Percentiles rank a stretch among this genome's conserved stretches.
Conservation (phyloP, 1,140 invertebrate genomes). For the Propsilocerus akamusi region DNA sequence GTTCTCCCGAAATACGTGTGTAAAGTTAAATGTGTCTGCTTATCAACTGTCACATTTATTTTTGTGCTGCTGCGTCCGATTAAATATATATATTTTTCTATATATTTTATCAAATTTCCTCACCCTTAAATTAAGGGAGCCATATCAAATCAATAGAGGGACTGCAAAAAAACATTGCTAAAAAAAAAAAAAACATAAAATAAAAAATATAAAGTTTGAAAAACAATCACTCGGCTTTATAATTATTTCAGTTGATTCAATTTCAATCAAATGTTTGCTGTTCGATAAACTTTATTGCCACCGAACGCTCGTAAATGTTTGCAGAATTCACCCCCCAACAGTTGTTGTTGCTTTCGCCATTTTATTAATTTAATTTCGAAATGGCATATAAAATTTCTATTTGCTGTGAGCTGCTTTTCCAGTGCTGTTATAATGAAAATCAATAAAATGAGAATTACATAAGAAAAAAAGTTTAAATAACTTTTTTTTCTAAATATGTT, state of each 20-base stretch:
- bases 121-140: too few relatives aligned
- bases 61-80: too few relatives aligned
- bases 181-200: not conserved
- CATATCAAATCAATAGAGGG: too few relatives aligned
- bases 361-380: constrained; percentile 3
- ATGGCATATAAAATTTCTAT: not conserved
- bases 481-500: too few relatives aligned
- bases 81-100: too few relatives aligned
- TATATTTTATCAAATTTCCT: too few relatives aligned
- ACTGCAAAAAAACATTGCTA: not conserved
- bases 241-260: constrained; percentile 1
- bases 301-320: not conserved
- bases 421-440: constrained; percentile 2
- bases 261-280: constrained; percentile 1
- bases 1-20: too few relatives aligned
- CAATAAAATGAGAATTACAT: constrained; percentile 1
- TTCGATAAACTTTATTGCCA: not conserved
- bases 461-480: too few relatives aligned
- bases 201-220: not conserved
- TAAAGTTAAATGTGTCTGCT: too few relatives aligned
- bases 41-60: too few relatives aligned
- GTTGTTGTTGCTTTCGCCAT: not conserved
- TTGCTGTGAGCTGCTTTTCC: not conserved
- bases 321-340: too few relatives aligned
- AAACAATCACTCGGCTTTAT: not conserved